Evolutionary conservation across 2,797 vertebrate species (phyloP).

Genomic region (Pseudocheirus occidentalis): DNA sequence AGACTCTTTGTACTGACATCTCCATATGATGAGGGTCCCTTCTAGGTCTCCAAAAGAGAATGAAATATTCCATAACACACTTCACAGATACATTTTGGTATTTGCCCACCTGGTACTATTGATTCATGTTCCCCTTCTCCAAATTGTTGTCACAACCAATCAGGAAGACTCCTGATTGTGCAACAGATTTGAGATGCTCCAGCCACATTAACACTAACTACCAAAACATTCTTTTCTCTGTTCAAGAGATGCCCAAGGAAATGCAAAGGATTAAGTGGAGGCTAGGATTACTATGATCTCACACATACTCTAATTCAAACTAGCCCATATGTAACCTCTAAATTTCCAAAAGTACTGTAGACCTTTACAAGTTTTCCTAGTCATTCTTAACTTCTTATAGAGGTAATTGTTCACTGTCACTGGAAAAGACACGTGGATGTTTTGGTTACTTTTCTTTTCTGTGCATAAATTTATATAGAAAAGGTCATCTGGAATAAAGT

Average conservation of each 20-base stretch:
- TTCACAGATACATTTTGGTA: not conserved
- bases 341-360: not conserved
- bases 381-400: not conserved
- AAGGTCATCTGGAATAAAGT: not conserved
- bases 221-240: not conserved
- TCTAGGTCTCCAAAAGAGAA: not conserved
- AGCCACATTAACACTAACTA: not conserved
- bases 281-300: not conserved
- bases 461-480: not conserved
- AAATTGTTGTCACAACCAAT: not conserved
- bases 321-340: not conserved
- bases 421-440: not conserved
- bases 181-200: not conserved
- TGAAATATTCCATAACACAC: not conserved
- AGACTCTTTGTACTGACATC: not conserved
- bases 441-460: not conserved
- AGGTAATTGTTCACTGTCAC: not conserved
- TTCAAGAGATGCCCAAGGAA: not conserved
- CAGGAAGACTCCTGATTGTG: not conserved
- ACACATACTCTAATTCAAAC: not conserved
- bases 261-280: not conserved
- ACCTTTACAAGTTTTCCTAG: not conserved
- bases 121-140: not conserved
- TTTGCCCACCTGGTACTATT: not conserved
- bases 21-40: not conserved